Evolutionary conservation across 1,140 invertebrate genomes (phyloP).

Genomic region (Danaus melanippus): DNA sequence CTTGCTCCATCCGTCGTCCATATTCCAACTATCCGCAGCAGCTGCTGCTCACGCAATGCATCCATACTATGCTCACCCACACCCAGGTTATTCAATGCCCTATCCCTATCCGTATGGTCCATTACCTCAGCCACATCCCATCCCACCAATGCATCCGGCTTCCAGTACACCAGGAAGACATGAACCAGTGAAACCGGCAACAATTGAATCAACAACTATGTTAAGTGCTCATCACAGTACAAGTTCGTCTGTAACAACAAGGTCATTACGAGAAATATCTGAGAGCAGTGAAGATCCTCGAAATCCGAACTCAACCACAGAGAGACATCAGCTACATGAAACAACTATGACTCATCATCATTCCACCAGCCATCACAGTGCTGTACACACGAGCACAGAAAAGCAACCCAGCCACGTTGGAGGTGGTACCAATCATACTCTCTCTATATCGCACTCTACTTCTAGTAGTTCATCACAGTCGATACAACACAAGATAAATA

Average conservation of each 20-base stretch:
- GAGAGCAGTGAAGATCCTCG: slow-evolving; percentile 68
- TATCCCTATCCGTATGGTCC: slow-evolving; percentile 81
- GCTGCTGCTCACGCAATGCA: slow-evolving; percentile 75
- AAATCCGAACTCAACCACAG: slow-evolving; percentile 62
- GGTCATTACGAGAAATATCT: slow-evolving; percentile 73
- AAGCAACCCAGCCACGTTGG: slow-evolving; percentile 73
- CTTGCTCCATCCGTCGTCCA: slow-evolving; percentile 78
- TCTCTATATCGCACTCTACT: slow-evolving; percentile 78
- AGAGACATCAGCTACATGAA: slow-evolving; percentile 74
- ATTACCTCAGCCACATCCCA: slow-evolving; percentile 80
- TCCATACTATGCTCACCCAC: slow-evolving; percentile 79
- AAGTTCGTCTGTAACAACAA: slow-evolving; percentile 74
- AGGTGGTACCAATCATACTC: slow-evolving; percentile 70
- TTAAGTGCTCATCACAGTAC: slow-evolving; percentile 78
- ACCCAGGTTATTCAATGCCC: slow-evolving; percentile 77
- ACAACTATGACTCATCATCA: slow-evolving; percentile 76
- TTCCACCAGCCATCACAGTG: slow-evolving; percentile 75
- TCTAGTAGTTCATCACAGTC: slow-evolving; percentile 76
- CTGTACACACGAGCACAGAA: slow-evolving; percentile 75
- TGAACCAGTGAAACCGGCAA: slow-evolving; percentile 66
- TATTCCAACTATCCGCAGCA: slow-evolving; percentile 73
- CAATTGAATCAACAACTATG: slow-evolving; percentile 79
- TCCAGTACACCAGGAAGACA: slow-evolving; percentile 68
- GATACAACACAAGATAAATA: slow-evolving; percentile 75
- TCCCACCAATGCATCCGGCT: slow-evolving; percentile 78